Conservation (phyloP, 2,113 vertebrate species). For the Ciconia stormi region DNA sequence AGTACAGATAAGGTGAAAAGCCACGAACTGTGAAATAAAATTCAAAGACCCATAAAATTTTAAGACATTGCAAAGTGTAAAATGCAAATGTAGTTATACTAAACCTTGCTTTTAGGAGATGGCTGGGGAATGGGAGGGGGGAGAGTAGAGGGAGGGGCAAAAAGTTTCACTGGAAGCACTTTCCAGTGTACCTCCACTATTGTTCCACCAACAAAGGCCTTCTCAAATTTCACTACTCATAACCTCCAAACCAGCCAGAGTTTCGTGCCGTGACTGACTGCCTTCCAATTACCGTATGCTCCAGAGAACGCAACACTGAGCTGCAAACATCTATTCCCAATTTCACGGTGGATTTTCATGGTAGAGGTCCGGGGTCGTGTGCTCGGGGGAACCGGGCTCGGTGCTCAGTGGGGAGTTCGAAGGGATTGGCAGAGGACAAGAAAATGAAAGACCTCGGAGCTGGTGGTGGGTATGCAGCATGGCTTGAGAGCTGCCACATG, state of each 20-base stretch:
- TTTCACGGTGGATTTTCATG: background rate
- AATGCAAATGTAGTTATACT: background rate
- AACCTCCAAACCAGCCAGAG: background rate
- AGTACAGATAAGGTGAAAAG: background rate
- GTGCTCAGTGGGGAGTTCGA: background rate
- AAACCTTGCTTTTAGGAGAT: background rate
- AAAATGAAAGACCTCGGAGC: background rate
- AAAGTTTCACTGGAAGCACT: background rate
- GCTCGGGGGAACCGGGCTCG: accelerated
- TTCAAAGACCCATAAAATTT: background rate
- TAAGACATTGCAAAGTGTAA: background rate
- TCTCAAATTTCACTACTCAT: slow-evolving; percentile 32
- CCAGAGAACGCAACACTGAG: background rate
- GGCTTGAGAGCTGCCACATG: background rate
- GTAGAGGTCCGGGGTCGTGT: background rate
- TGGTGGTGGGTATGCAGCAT: background rate
- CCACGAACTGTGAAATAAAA: background rate
- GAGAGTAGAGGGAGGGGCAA: background rate
- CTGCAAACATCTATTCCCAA: background rate
- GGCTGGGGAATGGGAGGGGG: background rate
- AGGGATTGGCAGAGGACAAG: background rate
- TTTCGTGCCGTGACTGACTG: background rate
- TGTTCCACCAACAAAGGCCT: slow-evolving; percentile 38
- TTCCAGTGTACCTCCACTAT: slow-evolving; percentile 6
- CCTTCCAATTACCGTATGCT: background rate